Evolutionary conservation across 2,113 vertebrate genomes (phyloP).

Genomic region (Leptosomus discolor): DNA sequence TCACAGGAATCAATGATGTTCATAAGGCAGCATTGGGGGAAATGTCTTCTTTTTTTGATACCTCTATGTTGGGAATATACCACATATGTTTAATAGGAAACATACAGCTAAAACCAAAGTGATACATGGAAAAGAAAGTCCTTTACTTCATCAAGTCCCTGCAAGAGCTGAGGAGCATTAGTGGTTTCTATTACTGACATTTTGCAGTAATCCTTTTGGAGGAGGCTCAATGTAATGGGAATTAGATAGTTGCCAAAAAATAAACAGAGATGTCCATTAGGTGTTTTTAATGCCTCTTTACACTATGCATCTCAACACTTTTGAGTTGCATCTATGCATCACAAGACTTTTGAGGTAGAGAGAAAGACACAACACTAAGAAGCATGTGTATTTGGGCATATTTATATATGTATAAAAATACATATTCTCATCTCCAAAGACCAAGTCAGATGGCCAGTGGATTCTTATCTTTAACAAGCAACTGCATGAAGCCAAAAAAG

Average conservation of each 20-base stretch:
- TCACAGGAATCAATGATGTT: neutral
- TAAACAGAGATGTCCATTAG: neutral
- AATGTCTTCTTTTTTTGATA: neutral
- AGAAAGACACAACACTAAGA: neutral
- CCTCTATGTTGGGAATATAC: neutral
- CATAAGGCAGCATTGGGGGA: neutral
- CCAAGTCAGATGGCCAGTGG: neutral
- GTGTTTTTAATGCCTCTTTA: neutral
- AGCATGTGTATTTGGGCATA: neutral
- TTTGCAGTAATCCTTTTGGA: neutral
- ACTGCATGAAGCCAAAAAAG: neutral
- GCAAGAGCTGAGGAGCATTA: neutral
- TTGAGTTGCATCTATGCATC: too few species aligned
- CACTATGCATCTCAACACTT: neutral
- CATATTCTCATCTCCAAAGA: neutral
- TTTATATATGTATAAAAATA: neutral
- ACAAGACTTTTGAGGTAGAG: neutral
- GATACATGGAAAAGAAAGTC: neutral
- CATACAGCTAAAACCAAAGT: neutral
- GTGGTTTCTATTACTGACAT: neutral
- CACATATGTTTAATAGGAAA: neutral
- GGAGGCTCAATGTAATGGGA: neutral
- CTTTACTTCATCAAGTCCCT: neutral
- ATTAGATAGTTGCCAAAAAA: neutral
- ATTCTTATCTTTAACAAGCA: neutral